phyloP scores from a whole-genome alignment of 2,113 vertebrate genomes.

The Labrus mixtus region DNA sequence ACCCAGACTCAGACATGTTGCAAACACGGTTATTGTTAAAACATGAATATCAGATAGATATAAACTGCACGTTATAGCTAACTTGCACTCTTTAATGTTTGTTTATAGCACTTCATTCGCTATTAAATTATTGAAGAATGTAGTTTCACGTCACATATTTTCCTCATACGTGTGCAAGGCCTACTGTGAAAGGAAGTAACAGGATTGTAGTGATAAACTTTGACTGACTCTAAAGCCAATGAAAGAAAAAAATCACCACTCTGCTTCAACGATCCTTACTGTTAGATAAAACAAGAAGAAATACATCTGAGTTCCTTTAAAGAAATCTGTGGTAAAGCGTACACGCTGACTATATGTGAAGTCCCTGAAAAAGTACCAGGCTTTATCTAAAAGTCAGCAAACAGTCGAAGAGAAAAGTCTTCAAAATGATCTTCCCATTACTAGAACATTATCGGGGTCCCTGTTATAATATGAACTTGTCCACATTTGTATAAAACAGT shows the following conservation, averaged over 20 bases:
- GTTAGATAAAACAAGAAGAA: slow-evolving; percentile 13
- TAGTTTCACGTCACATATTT: no score
- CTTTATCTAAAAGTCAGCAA: not conserved
- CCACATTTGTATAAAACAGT: not conserved
- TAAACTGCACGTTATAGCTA: no score
- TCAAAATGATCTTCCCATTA: not conserved
- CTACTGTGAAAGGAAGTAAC: not conserved
- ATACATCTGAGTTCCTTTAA: not conserved
- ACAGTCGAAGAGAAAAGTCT: not conserved
- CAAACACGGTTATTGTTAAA: no score
- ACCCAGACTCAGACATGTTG: not conserved
- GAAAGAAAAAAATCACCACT: not conserved
- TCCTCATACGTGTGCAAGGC: no score
- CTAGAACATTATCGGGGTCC: not conserved
- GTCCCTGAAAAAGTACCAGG: not conserved
- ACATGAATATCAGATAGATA: not conserved
- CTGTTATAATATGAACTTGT: not conserved
- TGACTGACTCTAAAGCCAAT: not conserved
- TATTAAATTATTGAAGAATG: no score
- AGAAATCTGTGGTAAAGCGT: not conserved
- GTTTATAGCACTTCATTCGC: no score
- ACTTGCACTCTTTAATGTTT: no score
- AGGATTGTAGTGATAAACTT: not conserved
- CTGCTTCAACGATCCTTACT: not conserved
- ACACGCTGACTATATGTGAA: not conserved